Evolutionary conservation across 2,888 invertebrate genomes (phyloP).

Genomic region (Ormyrus rosae): DNA sequence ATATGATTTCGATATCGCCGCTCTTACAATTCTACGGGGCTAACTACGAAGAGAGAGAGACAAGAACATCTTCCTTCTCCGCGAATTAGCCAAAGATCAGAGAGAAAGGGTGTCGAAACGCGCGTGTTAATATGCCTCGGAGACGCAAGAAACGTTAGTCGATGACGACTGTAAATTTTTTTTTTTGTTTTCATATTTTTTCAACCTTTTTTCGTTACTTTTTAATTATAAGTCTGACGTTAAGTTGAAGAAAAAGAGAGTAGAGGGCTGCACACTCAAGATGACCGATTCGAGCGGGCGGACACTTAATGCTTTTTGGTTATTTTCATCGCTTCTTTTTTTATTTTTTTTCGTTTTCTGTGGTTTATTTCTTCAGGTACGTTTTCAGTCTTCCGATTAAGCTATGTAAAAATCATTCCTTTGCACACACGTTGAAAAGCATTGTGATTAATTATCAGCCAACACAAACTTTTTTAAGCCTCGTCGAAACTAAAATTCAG

Average conservation of each 20-base stretch:
- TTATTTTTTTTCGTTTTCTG: conserved; percentile 54
- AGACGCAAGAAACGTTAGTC: conserved; percentile 25
- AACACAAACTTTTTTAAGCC: conserved; percentile 19
- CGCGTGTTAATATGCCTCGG: conserved; percentile 14
- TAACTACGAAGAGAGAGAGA: conserved; percentile 22
- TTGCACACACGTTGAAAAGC: conserved; percentile 30
- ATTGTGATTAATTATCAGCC: conserved; percentile 44
- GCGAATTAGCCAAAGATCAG: conserved; percentile 18
- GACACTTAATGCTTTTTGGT: conserved; percentile 28
- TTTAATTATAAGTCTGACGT: conserved; percentile 26
- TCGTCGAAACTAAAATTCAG: conserved; percentile 9
- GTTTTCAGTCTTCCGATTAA: conserved; percentile 70
- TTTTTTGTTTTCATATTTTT: conserved; percentile 17
- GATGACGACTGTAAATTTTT: conserved; percentile 26
- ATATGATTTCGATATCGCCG: neutral
- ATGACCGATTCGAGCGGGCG: conserved; percentile 28
- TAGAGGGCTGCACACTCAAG: conserved; percentile 55
- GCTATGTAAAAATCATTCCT: conserved; percentile 40
- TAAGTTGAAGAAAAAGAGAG: conserved; percentile 33
- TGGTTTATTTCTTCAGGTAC: conserved; percentile 66
- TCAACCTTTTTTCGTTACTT: conserved; percentile 33
- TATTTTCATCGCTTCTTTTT: conserved; percentile 53
- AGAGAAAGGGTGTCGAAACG: conserved; percentile 28
- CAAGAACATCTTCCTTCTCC: conserved; percentile 1
- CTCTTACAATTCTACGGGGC: conserved; percentile 12